Base-by-base conservation (phyloP, 2,113 vertebrate species). In the Petroica traversi region DNA sequence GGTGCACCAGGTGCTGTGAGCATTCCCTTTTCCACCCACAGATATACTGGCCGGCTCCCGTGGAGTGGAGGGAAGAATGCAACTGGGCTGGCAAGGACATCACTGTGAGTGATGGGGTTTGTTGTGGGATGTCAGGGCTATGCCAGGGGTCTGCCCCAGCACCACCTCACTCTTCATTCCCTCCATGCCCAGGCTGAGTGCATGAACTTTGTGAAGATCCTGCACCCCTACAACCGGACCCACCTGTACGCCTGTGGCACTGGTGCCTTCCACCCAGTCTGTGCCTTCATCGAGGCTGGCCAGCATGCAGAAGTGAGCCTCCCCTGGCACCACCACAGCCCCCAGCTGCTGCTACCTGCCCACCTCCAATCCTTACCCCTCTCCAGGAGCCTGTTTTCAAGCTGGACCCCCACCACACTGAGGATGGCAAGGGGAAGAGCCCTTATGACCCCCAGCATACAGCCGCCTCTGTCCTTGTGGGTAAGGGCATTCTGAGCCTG, bases 71-170 rank as follows among this genome's bases (percentile, higher is more conserved):
- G 79, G 99, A 99, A 93, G 99, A 99, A 94, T 99, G 99, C 91
- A 99, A 99, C 98, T 99, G 99, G 99, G 99, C 99, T 0, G 99
- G 99, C 78, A 99, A 99, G 95, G 99, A 99, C 88, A 99, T 99
- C 94, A 99, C 98, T 2, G 99, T 99, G 97, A 99, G 99, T 98
- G 75, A 22, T 2, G 1, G 41, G 48, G 36, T 5, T 0, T 40
- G 20, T 1, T 13, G 23, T 54, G 41, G 22, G 31, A 31, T 18
- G 33, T 29, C 2, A 14, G 9, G 17, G 57, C 8, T 23, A 10
- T 34, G 19, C 40, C 11, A 2, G 20, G 22, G 40, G 3, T 40
- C 15, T 2, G 2, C 22, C 43, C 19, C 40, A 57, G 14, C 11
- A 1, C 28, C 4, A 0, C 34, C 36, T 55, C 62, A 76, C 26